A percentile compares a stretch with the other conserved stretches of the same genome.
Conservation (phyloP, 92 coral and sea anemone species). For the Parazoanthus darwini region DNA sequence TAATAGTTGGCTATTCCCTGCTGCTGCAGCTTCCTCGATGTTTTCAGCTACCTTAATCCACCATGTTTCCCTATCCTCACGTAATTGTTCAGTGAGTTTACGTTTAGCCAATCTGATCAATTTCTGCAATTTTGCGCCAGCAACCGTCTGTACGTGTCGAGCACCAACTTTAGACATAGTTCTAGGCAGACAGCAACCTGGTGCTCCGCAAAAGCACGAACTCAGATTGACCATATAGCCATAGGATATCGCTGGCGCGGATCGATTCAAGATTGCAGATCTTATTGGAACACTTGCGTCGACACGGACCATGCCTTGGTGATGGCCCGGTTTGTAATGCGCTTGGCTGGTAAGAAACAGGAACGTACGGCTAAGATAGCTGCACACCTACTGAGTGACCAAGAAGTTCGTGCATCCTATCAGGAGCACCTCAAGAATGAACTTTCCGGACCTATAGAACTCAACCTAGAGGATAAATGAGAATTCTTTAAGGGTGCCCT, state of each 20-base stretch:
- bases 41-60: neutral
- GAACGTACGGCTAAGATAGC: neutral
- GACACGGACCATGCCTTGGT: neutral
- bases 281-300: no score
- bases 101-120: neutral
- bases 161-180: no score
- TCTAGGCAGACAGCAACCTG: no score
- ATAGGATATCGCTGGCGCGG: neutral
- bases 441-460: neutral
- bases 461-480: neutral
- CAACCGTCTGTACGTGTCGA: no score
- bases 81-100: no score
- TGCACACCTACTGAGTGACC: neutral
- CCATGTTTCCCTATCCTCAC: neutral
- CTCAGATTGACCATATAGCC: neutral
- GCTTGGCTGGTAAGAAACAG: neutral
- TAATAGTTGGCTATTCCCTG: neutral
- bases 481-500: neutral
- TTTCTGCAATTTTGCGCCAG: no score
- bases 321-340: neutral
- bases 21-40: neutral
- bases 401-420: neutral
- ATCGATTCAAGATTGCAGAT: no score
- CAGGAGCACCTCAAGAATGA: neutral
- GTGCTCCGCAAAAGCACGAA: neutral